Evolutionary conservation across 2,113 vertebrate genomes (phyloP), one percentile per base, ranked within the genome.

Genomic region (Dolichotis patagonum): DNA sequence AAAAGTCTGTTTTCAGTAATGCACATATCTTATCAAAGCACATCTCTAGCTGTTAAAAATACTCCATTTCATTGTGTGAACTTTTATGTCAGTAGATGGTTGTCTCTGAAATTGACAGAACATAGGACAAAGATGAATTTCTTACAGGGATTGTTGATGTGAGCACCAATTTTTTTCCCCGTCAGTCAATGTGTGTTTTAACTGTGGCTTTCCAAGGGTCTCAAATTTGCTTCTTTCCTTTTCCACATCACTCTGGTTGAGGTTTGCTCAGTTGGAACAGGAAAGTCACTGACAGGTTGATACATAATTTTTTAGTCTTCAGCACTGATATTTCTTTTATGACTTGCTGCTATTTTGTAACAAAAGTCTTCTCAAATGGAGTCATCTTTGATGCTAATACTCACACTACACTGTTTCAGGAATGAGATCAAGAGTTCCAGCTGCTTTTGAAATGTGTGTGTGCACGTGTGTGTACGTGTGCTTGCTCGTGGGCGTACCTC

Each of bases 1-100:
- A 80, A 77, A 54, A 80, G 20, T 80, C 77, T 73, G 43, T 95
- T 77, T 88, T 75, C 30, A n/a, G 43, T 35, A 94, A 97, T 46
- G 46, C 62, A 32, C 43, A 8, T 12, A 56, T 32, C 75, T 85
- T 91, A 80, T 38, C 43, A 67, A 96, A 86, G 22, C 12, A 46
- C n/a, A 80, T 67, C 26, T 73, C 1, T 49, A 67, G 35, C 20
- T 87, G 26, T 77, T 92, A n/a, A 56, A 38, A 54, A 75, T 22
- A 52, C 14, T 90, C 19, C 9, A 30, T 77, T 96, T 94, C 71
- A 88, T 82, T 38, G 91, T 52, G 24, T 67, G 60, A 43, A 83
- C 49, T 85, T 88, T 54, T 56, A 13, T 56, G 60, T 91, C 67
- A 71, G 6, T 87, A 89, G 58, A 63, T 49, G 3, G 20, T 71